Base-by-base conservation (phyloP, 2,797 vertebrate genomes). In the Hoplostethus atlanticus region DNA sequence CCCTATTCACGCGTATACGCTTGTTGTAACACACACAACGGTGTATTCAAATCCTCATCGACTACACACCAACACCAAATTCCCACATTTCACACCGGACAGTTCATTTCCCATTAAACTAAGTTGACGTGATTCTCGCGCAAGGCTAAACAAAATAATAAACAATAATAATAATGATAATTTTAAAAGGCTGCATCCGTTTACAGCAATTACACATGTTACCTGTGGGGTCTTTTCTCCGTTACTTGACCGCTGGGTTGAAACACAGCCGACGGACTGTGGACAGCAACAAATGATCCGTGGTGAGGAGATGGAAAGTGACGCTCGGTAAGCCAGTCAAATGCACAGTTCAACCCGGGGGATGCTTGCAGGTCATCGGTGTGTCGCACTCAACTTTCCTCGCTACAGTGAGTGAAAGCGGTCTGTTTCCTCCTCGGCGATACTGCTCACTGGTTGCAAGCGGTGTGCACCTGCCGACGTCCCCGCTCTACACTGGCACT, bases 211-310 rank as follows among this genome's bases (percentile, higher is more conserved):
- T 30, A 62, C 17, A 11, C 64, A 51, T 76, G 84, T 88, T 88
- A 93, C 92, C 92, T 93, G 91, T 79, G 78, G 64, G 81, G 79
- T 75, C 44, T 3, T 64, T 73, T 51, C 47, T 87, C 83, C 80
- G 73, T 77, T 77, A 38, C 67, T 16, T 81, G 77, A 69, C 54
- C 5, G 31, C 72, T 17, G 74, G 76, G 59, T 68, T 64, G 68
- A 62, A 58, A 52, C 69, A 16, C 76, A 83, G 78, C 72, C 71
- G 21, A 57, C 64, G 71, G 74, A 77, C 76, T 57, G 85, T 25
- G 75, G 71, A 64, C 73, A 84, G 89, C 90, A 90, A 90, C 89
- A 90, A 90, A 86, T 85, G 88, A 76, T 79, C 55, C 51, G 73
- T 3, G 15, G 57, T 55, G 79, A 66, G 31, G 77, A 64, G 73